These are phyloP conservation scores for Thymelicus acteon DNA, from an alignment of 2,888 invertebrate species.

Conservation along the genomic window DNA sequence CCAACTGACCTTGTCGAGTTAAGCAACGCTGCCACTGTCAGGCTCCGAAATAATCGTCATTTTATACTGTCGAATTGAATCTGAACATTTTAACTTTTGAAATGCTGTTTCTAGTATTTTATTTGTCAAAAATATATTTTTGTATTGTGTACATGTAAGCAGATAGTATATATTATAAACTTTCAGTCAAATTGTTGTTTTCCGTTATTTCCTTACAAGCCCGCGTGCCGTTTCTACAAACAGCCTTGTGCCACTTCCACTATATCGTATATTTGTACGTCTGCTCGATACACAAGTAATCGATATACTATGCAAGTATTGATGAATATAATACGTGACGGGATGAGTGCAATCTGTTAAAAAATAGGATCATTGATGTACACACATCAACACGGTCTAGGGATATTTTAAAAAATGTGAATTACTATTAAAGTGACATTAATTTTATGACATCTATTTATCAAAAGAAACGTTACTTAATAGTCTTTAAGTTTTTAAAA, in stretches of 20 bases:
- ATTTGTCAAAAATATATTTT: neutral
- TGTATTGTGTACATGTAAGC: neutral
- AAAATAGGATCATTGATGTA: slow-evolving; percentile 11
- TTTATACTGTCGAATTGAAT: slow-evolving; percentile 6
- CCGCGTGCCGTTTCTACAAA: slow-evolving; percentile 61
- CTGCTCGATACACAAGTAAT: slow-evolving; percentile 50
- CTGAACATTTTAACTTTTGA: neutral
- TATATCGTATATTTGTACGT: slow-evolving; percentile 59
- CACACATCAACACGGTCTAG: no score
- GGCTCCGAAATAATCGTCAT: slow-evolving; percentile 46
- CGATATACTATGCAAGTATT: slow-evolving; percentile 43
- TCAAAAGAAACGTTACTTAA: no score
- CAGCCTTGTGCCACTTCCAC: slow-evolving; percentile 74
- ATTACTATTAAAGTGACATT: no score
- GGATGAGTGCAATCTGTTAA: slow-evolving; percentile 36
- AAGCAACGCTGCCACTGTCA: slow-evolving; percentile 58
- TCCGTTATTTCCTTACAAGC: slow-evolving; percentile 61
- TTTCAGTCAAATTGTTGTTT: slow-evolving; percentile 58
- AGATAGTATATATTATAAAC: slow-evolving; percentile 37
- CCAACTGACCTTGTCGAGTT: slow-evolving; percentile 64
- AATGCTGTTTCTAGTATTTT: no score
- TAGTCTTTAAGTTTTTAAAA: no score
- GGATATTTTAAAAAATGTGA: no score
- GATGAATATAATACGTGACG: slow-evolving; percentile 37
- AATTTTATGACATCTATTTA: no score